Base-by-base conservation (phyloP, 2,888 invertebrate species). In the Cheilosia vernalis region DNA sequence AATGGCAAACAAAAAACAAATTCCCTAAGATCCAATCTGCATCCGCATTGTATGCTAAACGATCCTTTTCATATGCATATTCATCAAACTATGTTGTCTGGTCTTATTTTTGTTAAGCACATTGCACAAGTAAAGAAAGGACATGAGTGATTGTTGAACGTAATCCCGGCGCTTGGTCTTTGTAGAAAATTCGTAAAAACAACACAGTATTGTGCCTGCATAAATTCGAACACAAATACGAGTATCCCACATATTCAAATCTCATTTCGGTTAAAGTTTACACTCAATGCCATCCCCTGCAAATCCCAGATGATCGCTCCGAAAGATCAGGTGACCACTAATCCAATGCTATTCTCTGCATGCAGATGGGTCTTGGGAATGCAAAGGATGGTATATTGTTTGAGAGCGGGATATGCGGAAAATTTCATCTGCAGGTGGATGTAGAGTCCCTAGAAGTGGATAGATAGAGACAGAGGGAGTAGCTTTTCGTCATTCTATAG, bases 301-400 rank as follows among this genome's bases (percentile, higher is more conserved):
- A 53, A 64, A 80, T 76, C 74, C 60, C 17, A 47, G 70, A 76
- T 84, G 66, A 76, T 79, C 74, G 58, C 55, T 40, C 55, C 21
- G 21, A 33, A n/a, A 72, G 74, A 84, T 84, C 84, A 80, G 80
- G 84, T 84, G 80, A 84, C 84, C 84, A 80, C 84, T 84, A 80
- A 84, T 84, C 80, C 80, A 70, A 80, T 84, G 84, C 56, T 10
- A 60, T n/a, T 51, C 2, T 24, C 53, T 2, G 21, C 55, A 30
- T 79, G 80, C 84, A 80, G 84, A 80, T 84, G 84, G 63, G 33
- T 13, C 24, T 44, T 30, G 42, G 19, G 40, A 53, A 49, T 24
- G 24, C 3, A 42, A 33, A 61, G n/a, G 30, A 30, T n/a, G n/a
- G 15, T 17, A 6, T 44, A n/a, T 17, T n/a, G 17, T n/a, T 44